Percentiles rank a stretch among this genome's conserved stretches.
Conservation (phyloP, 2,113 vertebrate species). For the Ancistrus triradiatus region DNA sequence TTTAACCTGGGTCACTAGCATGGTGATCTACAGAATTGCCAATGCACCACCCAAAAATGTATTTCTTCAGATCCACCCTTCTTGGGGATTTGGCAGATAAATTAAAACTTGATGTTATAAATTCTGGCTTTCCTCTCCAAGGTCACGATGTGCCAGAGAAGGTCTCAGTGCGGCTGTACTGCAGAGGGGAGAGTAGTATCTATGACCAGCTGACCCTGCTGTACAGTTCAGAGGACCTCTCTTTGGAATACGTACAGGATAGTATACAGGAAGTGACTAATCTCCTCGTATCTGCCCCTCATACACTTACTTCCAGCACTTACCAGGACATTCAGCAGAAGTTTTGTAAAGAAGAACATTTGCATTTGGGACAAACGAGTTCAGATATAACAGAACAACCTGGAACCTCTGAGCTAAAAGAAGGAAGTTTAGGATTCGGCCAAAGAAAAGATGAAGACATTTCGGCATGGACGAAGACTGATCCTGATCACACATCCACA, state of each 20-base stretch:
- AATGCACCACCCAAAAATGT: too few relatives aligned
- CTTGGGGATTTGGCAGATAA: too few relatives aligned
- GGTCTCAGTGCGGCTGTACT: conserved; percentile 69
- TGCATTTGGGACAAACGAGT: not conserved
- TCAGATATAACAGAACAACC: conserved; percentile 14
- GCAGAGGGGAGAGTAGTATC: conserved; percentile 57
- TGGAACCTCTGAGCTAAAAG: not conserved
- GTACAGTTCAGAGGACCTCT: conserved; percentile 30
- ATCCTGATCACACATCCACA: not conserved
- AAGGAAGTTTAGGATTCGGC: not conserved
- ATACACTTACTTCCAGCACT: conserved; percentile 60
- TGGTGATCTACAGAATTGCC: too few relatives aligned
- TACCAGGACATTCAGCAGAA: conserved; percentile 68
- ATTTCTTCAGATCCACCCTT: too few relatives aligned
- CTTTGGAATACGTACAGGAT: conserved; percentile 69
- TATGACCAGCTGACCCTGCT: conserved; percentile 51
- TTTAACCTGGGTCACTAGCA: too few relatives aligned
- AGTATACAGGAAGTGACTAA: conserved; percentile 70
- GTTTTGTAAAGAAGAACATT: conserved; percentile 56
- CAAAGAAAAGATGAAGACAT: conserved; percentile 24
- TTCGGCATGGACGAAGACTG: not conserved
- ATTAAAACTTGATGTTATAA: too few relatives aligned
- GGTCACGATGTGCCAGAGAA: conserved; percentile 73
- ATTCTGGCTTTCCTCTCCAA: conserved; percentile 44
- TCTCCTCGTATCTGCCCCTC: conserved; percentile 63